Percentiles rank a stretch among this genome's conserved stretches.
phyloP scores from a whole-genome alignment of 2,888 invertebrate genomes.

The Balanococcus diminutus region DNA sequence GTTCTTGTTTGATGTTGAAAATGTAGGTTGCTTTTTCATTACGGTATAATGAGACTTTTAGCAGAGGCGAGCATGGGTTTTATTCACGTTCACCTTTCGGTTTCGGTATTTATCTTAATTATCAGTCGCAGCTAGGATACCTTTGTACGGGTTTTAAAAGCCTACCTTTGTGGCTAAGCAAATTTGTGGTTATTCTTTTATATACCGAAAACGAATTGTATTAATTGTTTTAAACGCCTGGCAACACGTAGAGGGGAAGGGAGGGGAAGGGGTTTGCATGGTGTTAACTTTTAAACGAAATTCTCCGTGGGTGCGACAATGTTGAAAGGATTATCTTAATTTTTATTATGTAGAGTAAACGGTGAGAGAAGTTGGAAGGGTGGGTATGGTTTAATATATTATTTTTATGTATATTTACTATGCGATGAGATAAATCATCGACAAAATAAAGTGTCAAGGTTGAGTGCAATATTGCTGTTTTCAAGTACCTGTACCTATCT shows the following conservation, averaged over 20 bases:
- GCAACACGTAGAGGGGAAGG: neutral
- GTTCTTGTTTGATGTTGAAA: constrained; percentile 14
- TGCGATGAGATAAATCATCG: neutral
- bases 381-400: neutral
- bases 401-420: neutral
- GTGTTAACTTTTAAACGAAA: neutral
- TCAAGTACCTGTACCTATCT: neutral
- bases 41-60: constrained; percentile 14
- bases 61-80: neutral
- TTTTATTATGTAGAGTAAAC: neutral
- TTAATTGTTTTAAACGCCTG: neutral
- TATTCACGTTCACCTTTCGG: too few relatives aligned
- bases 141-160: neutral
- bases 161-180: neutral
- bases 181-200: constrained; percentile 8
- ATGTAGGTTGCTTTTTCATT: constrained; percentile 23
- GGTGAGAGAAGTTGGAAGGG: neutral
- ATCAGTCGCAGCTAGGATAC: constrained; percentile 16
- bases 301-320: neutral
- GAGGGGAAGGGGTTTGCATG: neutral
- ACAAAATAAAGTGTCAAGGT: neutral
- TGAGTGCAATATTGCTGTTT: neutral
- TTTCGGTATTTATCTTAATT: constrained; percentile 12
- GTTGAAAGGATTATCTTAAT: neutral
- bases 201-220: neutral